Evolutionary conservation across 1,140 invertebrate species (phyloP), one percentile per base, ranked within the genome.

Genomic region (Cephus cinctus): DNA sequence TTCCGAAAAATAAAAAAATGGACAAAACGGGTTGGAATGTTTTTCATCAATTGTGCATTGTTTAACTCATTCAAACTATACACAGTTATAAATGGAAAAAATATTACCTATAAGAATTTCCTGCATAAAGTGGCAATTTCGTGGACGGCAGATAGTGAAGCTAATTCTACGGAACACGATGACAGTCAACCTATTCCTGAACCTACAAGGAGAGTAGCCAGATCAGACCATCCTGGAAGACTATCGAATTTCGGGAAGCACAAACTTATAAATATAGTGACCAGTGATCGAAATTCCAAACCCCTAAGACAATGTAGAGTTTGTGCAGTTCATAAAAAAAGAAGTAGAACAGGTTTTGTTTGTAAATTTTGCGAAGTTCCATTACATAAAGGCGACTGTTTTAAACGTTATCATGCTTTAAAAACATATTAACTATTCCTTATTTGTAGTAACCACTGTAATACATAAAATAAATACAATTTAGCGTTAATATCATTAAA

Each of bases 1-100:
- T 51, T 46, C 31, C 27, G 20, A 5, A 51, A 44, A 30, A 43
- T 36, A 35, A 51, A 51, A 14, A 51, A 51, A 35, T 51, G 36
- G 43, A 51, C 43, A 0, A 51, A 51, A 45, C 36, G 38, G 0
- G 19, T 44, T 8, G 43, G 44, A 19, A 45, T 40, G 36, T 50
- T 45, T 14, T 44, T 58, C 0, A 50, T 57, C 16, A 53, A 59
- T 35, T 58, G 47, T 45, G 40, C 53, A 15, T 30, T 57, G 25
- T 39, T 44, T 20, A 50, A 50, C 40, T 43, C 41, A 2, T 44
- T 44, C 35, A 43, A 39, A 43, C 11, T 50, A 41, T 45, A 51
- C 25, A 35, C 27, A 46, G 12, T 19, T 15, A 12, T 48, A 1
- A 42, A 25, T 21, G 40, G 14, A 42, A 27, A 42, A 15, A 42